phyloP scores from a whole-genome alignment of 2,113 vertebrate genomes.

The Sylvia atricapilla region DNA sequence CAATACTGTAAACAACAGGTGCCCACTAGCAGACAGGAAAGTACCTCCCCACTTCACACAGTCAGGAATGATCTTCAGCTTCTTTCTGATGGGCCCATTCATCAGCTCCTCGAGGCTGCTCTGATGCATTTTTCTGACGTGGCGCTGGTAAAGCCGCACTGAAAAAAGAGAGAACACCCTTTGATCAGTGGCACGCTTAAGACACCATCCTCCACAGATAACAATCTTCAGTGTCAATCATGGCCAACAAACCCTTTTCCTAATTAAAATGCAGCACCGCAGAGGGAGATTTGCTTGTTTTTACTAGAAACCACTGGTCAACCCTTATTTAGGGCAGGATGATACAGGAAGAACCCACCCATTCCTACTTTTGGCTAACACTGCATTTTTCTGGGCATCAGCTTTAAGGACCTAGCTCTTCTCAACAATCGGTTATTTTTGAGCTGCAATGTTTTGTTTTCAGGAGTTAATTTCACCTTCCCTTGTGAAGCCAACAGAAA shows the following conservation, averaged over 20 bases:
- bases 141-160: slow-evolving; percentile 77
- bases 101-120: slow-evolving; percentile 82
- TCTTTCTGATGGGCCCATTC: slow-evolving; percentile 91
- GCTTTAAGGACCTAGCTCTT: not conserved
- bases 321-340: not conserved
- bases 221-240: not conserved
- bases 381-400: not conserved
- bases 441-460: not conserved
- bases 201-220: not conserved
- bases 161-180: not conserved
- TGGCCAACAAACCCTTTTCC: not conserved
- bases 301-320: not conserved
- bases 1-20: not conserved
- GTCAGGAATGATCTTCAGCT: slow-evolving; percentile 88
- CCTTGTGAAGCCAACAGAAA: not conserved
- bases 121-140: slow-evolving; percentile 75
- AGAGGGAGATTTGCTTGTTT: not conserved
- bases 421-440: not conserved
- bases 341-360: not conserved
- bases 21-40: not conserved
- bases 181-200: not conserved
- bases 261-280: not conserved
- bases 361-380: not conserved
- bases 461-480: not conserved
- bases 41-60: slow-evolving; percentile 93